Conservation (phyloP, 53 echinoderm and acorn worm genomes). For the Pentamera pediparva region DNA sequence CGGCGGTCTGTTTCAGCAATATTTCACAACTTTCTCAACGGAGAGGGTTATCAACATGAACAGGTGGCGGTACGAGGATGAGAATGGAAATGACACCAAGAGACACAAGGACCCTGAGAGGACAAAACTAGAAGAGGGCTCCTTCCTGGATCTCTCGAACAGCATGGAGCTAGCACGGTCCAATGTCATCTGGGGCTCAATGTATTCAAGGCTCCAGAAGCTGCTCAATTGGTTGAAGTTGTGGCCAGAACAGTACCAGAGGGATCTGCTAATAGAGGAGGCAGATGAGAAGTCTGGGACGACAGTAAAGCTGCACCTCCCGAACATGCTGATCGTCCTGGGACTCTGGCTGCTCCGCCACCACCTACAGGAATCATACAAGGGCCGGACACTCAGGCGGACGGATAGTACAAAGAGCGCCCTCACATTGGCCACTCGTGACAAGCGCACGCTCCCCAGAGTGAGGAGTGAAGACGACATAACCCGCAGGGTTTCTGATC, state of each 20-base stretch:
- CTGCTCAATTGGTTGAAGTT: conserved; percentile 20
- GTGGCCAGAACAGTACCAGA: conserved; percentile 9
- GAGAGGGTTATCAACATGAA: conserved; percentile 15
- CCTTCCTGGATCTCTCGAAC: conserved; percentile 11
- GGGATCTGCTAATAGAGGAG: background rate
- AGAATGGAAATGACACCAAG: background rate
- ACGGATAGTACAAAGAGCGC: no score
- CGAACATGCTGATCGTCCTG: conserved; percentile 15
- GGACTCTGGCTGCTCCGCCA: conserved; percentile 26
- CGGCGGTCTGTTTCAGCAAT: conserved; percentile 16
- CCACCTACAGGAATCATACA: background rate
- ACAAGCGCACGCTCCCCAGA: no score
- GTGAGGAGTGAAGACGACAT: no score
- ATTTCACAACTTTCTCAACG: background rate
- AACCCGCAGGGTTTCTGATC: no score
- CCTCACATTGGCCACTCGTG: no score
- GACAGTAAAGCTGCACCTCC: conserved; percentile 15
- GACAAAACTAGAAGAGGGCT: background rate
- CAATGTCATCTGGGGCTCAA: conserved; percentile 11
- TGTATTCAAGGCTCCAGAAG: conserved; percentile 23
- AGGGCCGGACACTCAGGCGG: background rate
- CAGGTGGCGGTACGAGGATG: background rate
- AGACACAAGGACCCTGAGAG: background rate
- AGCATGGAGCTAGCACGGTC: background rate
- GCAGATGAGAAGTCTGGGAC: conserved; percentile 1